Base-by-base conservation (phyloP, 2,113 vertebrate species). In the Vidua chalybeata region DNA sequence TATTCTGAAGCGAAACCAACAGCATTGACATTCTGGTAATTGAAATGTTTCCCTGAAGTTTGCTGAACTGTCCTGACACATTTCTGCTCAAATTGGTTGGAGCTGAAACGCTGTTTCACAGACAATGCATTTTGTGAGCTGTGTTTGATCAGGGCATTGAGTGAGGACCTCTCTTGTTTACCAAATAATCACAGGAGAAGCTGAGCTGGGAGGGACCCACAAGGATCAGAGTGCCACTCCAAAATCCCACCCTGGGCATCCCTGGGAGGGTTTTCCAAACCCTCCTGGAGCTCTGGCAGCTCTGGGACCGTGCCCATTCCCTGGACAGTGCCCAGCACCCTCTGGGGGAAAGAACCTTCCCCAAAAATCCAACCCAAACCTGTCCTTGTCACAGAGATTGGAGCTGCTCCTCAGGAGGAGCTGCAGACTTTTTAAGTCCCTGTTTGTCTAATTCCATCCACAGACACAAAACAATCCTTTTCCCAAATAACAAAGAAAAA, bases 1-100 rank as follows among this genome's bases (percentile, higher is more conserved):
- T 88, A 91, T 93, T 91, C 56, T 90, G 68, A 88, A 93, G 61
- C 76, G 92, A 59, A 90, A 93, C 86, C 91, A 93, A 86, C 90
- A 95, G 23, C 16, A 14, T 8, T 96, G 95, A 94, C 96, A 88
- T 88, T 88, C 67, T 84, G 75, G 73, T 91, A 97, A 97, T 96
- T 94, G 90, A 97, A 97, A 91, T 33, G 85, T 86, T 96, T 80
- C 84, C 39, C 3, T 93, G 84, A 92, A 91, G 82, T 95, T 96
- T 96, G 89, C 52, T 93, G 91, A 90, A 84, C 78, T 84, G 75
- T 74, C 93, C 91, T 93, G 95, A 96, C 93, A 93, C 82, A 83
- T 94, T 90, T 90, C 84, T 95, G 59, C 82, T 93, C 87, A 85
- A 94, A 95, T 67, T 93, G 85, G 68, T 69, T 77, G 55, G 81